Evolutionary conservation across 2,888 invertebrate species (phyloP).

Genomic region (Candidula unifasciata): DNA sequence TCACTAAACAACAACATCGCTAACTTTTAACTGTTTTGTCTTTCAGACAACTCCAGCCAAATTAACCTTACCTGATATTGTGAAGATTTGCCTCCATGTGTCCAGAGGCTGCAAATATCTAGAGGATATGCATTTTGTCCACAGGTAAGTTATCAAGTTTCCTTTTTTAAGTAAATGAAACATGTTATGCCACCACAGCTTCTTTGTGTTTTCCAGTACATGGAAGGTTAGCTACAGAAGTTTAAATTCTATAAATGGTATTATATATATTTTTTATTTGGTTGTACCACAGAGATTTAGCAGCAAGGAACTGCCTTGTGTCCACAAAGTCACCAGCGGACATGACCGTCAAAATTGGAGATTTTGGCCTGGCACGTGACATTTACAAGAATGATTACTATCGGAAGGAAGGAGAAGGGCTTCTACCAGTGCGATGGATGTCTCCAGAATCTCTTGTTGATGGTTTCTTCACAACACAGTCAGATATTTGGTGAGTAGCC

Average conservation of each 20-base stretch:
- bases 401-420: slow-evolving; percentile 91
- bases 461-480: slow-evolving; percentile 96
- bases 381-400: slow-evolving; percentile 99
- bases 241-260: too few relatives aligned
- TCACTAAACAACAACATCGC: too few relatives aligned
- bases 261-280: not conserved
- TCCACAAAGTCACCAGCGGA: slow-evolving; percentile 75
- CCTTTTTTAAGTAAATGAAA: too few relatives aligned
- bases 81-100: slow-evolving; percentile 96
- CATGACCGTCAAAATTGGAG: slow-evolving; percentile 94
- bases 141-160: slow-evolving; percentile 82
- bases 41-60: slow-evolving; percentile 61
- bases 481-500: slow-evolving; percentile 89
- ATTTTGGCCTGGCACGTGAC: slow-evolving; percentile 96
- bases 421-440: slow-evolving; percentile 98
- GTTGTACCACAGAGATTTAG: slow-evolving; percentile 84
- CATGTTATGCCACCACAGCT: too few relatives aligned
- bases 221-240: too few relatives aligned
- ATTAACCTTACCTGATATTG: slow-evolving; percentile 88
- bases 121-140: slow-evolving; percentile 97
- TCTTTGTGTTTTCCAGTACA: too few relatives aligned
- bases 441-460: slow-evolving; percentile 96
- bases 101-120: slow-evolving; percentile 96
- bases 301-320: slow-evolving; percentile 96
- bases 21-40: not conserved